Evolutionary conservation across 2,888 invertebrate species (phyloP), one percentile per base, ranked within the genome.

Genomic region (Tenthredo amoena): DNA sequence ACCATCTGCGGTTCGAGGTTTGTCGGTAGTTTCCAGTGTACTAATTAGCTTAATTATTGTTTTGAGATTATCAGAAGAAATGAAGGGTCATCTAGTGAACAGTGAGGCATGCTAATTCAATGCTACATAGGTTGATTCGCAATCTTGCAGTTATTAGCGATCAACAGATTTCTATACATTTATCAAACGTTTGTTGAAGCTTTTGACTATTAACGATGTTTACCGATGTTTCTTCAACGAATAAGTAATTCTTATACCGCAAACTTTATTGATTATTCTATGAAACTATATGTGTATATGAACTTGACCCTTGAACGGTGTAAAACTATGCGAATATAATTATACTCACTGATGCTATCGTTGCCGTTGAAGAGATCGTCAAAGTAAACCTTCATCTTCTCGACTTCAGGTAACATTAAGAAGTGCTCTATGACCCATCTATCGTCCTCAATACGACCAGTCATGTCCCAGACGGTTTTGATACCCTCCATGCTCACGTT

Each of bases 341-440:
- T 62, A 47, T 85, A 95, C 96, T 95, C 93, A 97, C 97, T 96
- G 85, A 96, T 92, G 65, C 95, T 95, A 1, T 94, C 94, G 89
- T 96, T 96, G 89, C 96, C 95, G 85, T 95, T 94, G 89, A 95
- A 95, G 10, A 96, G 90, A 86, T 96, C 96, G 47, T 94, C 94
- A 82, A 96, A 94, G 89, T 94, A 94, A 37, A 96, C 93, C 86
- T 94, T 94, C 95, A 97, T 95, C 86, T 94, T 94, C 26, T 95
- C 95, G 21, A 97, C 94, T 89, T 96, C 96, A 5, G 96, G 96
- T 55, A 94, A 94, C 93, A 96, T 94, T 90, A 95, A 95, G 90
- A 96, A 96, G 21, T 95, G 95, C 37, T 95, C 91, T 18, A 93
- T 85, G 6, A 90, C 87, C 92, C 91, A 93, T 87, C 88, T 90